Evolutionary conservation across 2,888 invertebrate genomes (phyloP).

Genomic region (Ferdinandea cuprea): DNA sequence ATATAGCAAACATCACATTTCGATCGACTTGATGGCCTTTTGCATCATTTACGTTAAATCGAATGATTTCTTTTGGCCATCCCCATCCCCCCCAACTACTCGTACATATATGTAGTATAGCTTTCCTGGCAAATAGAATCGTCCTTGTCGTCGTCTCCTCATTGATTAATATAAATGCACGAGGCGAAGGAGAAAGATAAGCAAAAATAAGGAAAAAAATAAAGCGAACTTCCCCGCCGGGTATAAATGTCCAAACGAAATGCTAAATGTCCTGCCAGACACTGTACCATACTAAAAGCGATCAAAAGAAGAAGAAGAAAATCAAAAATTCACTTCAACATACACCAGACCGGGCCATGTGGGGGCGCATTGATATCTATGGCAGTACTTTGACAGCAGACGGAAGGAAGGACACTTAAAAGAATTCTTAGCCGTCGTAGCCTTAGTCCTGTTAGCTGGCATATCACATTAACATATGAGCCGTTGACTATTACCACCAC

Average conservation of each 20-base stretch:
- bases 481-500: constrained; percentile 69
- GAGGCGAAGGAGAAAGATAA: constrained; percentile 48
- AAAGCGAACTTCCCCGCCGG: constrained; percentile 42
- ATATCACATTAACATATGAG: constrained; percentile 74
- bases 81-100: neutral
- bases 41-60: constrained; percentile 69
- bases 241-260: constrained; percentile 67
- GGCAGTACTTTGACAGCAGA: constrained; percentile 45
- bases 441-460: constrained; percentile 53
- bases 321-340: constrained; percentile 71
- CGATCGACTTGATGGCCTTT: constrained; percentile 65
- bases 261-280: constrained; percentile 68
- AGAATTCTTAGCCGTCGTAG: constrained; percentile 54
- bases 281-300: constrained; percentile 7
- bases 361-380: constrained; percentile 55
- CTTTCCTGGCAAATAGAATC: constrained; percentile 41
- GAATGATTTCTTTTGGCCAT: constrained; percentile 56
- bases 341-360: constrained; percentile 12
- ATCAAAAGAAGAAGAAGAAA: constrained; percentile 25
- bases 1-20: constrained; percentile 65
- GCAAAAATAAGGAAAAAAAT: constrained; percentile 8
- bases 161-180: constrained; percentile 73
- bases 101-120: neutral
- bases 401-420: constrained; percentile 67
- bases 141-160: constrained; percentile 38